Base-by-base conservation (phyloP, 2,797 vertebrate species). In the Anas flavirostris region DNA sequence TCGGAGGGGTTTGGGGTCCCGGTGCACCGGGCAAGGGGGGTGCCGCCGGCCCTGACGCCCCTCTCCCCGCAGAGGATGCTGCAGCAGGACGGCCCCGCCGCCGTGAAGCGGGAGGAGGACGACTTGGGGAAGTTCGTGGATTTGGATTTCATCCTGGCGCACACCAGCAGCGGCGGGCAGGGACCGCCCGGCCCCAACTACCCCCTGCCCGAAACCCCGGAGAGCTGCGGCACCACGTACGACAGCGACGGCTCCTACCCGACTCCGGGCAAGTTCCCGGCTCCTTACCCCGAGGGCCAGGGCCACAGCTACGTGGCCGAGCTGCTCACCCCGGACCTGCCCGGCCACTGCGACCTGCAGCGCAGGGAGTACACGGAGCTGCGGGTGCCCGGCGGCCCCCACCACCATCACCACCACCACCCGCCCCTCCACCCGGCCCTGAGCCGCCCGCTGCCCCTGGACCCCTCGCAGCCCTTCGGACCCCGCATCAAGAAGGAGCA, bases 91-190 rank as follows among this genome's bases (percentile, higher is more conserved):
- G 90, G 94, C 56, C 11, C 73, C 95, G 50, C 97, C 97, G 10
- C 92, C 90, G 73, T 91, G 95, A 97, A 96, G 86, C 98, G 97
- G 87, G 99, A 99, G 55, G 99, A 99, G 5, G 99, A 99, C 90
- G 99, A 99, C 12, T 92, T 99, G 82, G 98, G 98, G 15, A 98
- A 97, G 68, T 99, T 99, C 90, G 83, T 99, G 91, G 99, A 99
- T 96, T 96, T 99, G 73, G 99, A 99, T 66, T 99, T 99, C 96
- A 99, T 99, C 85, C 88, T 99, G 87, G 98, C 98, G 0, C 99
- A 99, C 97, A 98, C 98, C 2, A 97, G 98, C 66, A 88, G 96
- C 53, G 93, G 97, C 5, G 97, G 97, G n/a, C 94, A 76, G 59
- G 95, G 31, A 79, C 88, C 93, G 41, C 56, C 87, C 39, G 93